Evolutionary conservation across 1,140 invertebrate genomes (phyloP), one percentile per base, ranked within the genome.

Genomic region (Pteromalus puparum): DNA sequence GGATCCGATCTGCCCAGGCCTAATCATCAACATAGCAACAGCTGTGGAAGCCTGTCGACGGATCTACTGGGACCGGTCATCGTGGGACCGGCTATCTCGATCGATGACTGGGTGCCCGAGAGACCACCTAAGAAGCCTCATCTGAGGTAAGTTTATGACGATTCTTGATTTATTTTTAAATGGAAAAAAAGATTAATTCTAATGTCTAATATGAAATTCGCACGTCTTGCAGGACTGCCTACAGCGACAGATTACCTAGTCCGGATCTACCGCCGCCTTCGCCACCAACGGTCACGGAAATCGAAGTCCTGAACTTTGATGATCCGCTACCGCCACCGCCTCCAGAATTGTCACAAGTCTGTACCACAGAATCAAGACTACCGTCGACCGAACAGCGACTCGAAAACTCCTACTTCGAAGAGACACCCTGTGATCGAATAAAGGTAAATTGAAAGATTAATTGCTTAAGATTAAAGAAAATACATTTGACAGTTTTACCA

Each of bases 251-350:
- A 30, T 93, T 96, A n/a, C 94, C 95, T 2, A 96, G 95, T 88
- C 96, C 96, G 0, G 96, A 96, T 88, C 88, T 96, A 87, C 96
- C 96, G n/a, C 95, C 95, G 9, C 96, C 96, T 12, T 95, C 96
- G 10, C 95, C 95, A 10, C 95, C 95, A 0, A 93, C 94, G 24
- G 92, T 94, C 7, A 91, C 94, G 38, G 94, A 95, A 86, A 94
- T 94, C 87, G 95, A 95, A 86, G 94, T 95, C 46, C 91, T 95
- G 74, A 93, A 94, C 75, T 94, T 93, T 84, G 96, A 96, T 87
- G 96, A 96, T 89, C 96, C 96, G 7, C 91, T 96, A 75, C 96
- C 96, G n/a, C 96, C 95, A 3, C 95, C 96, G 12, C 96, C 96
- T 28, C 94, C 95, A 15, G 94, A 95, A 86, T 89, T 94, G 70